Evolutionary conservation across 92 coral and sea anemone species (phyloP).

Genomic region (Actinernus sp.): DNA sequence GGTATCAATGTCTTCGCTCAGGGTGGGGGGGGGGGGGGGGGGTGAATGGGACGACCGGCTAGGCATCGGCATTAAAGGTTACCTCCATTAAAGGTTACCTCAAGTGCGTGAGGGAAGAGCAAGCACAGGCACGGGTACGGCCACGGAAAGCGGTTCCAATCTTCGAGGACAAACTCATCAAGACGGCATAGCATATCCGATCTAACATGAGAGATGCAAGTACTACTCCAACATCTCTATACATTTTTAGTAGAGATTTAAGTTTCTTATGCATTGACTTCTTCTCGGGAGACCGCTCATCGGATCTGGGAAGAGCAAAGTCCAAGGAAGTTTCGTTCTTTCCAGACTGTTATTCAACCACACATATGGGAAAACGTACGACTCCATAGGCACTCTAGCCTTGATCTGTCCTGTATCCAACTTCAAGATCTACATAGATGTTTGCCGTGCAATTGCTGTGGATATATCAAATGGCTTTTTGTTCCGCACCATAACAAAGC

Average conservation of each 20-base stretch:
- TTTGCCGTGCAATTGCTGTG: no score
- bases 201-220: background rate
- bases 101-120: conserved; percentile 32
- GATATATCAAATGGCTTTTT: no score
- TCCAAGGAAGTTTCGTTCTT: no score
- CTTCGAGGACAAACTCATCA: background rate
- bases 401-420: no score
- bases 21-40: no score
- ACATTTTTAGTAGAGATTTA: conserved; percentile 10
- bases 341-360: no score
- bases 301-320: no score
- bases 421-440: no score
- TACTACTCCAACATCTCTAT: background rate
- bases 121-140: conserved; percentile 20
- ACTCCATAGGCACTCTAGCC: no score
- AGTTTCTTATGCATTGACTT: conserved; percentile 7
- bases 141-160: conserved; percentile 1
- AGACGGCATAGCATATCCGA: background rate
- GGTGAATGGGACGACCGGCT: conserved; percentile 40
- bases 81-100: conserved; percentile 29
- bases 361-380: conserved; percentile 6
- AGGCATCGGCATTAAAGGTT: conserved; percentile 22
- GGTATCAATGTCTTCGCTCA: no score
- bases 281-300: no score
- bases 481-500: no score